Base-by-base conservation (phyloP, 2,797 vertebrate genomes). In the Coranthus polyacanthus region DNA sequence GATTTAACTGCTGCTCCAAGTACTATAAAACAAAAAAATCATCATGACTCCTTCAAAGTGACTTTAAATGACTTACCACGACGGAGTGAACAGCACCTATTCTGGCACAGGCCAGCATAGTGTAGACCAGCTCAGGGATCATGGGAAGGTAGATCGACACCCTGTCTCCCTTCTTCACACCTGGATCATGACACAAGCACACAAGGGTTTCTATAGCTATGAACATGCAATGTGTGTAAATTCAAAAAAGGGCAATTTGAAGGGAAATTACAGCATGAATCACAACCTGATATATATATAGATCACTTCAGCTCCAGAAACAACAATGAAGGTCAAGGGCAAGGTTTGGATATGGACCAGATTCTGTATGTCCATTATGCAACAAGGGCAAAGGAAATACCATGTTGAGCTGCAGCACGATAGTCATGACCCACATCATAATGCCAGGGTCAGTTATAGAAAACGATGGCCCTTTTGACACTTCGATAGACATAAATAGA, bases 141-240 rank as follows among this genome's bases (percentile, higher is more conserved):
- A 95, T 95, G 47, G 94, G 94, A 22, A 95, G 87, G 83, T 95
- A 95, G 71, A 95, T 92, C 1, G 94, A 94, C 57, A 95, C 94
- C 20, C 88, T 82, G 78, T 94, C 93, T 52, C 94, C 94, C 78
- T 93, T 94, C 66, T 88, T 91, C n/a, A 95, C 92, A 71, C 93
- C 93, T 94, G 65, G 1, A 60, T 41, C 21, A 67, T 7, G 26
- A 75, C 58, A 77, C 34, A 58, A 52, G 12, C 20, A 63, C 2
- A 65, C n/a, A 21, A 15, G 6, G 41, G 15, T 22, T 21, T 46
- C 5, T 10, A 39, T 16, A 26, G n/a, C 53, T 22, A 0, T 29
- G 5, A 26, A 24, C 53, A 10, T 5, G 16, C 6, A 24, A 20
- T 55, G 41, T 43, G 6, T 57, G 10, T 32, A 3, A 32, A 32